phyloP scores from a whole-genome alignment of 2,888 invertebrate genomes.

The Drosophila nr. fundita region DNA sequence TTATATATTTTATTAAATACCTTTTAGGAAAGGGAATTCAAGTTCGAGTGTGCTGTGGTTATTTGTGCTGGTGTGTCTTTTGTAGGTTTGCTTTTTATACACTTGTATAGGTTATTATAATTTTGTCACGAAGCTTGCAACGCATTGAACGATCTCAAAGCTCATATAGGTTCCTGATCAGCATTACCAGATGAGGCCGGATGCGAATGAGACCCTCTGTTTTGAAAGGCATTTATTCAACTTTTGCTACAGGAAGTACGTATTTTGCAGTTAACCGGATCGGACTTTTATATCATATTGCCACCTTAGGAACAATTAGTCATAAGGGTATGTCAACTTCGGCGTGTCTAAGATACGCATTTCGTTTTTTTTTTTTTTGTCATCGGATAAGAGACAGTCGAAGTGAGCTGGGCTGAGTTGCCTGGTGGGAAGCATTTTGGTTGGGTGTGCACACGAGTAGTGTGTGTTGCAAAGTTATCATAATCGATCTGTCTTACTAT shows the following conservation, averaged over 20 bases:
- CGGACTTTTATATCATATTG: background rate
- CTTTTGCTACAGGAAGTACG: background rate
- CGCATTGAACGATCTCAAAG: background rate
- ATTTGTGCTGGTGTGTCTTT: background rate
- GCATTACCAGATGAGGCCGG: background rate
- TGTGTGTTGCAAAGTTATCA: constrained; percentile 10
- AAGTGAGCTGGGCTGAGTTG: background rate
- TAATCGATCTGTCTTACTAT: background rate
- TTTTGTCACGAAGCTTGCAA: background rate
- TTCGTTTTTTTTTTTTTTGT: background rate
- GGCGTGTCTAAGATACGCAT: background rate
- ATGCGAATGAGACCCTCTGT: background rate
- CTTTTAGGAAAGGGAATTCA: background rate
- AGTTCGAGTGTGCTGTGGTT: background rate
- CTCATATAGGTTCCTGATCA: background rate
- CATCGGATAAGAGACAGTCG: constrained; percentile 5
- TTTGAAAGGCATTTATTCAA: background rate
- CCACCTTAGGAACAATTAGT: background rate
- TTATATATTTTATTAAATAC: background rate
- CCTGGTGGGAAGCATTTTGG: constrained; percentile 19
- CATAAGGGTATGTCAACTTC: background rate
- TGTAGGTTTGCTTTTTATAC: background rate
- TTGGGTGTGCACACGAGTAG: constrained; percentile 2
- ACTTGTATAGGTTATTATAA: background rate
- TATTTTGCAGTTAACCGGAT: background rate